Conservation (phyloP, 2,888 invertebrate species). For the Ptychoptera contaminata region DNA sequence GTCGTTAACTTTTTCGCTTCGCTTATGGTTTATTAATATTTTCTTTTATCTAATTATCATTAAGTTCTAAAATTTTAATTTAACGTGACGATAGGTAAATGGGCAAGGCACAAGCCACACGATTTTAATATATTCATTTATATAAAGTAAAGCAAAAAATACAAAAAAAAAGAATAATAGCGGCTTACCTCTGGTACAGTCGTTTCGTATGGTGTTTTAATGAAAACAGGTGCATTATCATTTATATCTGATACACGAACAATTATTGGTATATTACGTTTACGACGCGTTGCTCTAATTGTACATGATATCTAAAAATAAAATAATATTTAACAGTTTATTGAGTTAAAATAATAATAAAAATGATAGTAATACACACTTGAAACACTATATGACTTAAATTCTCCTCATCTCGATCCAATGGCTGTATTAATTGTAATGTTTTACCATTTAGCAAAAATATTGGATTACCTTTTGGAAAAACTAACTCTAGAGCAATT, state of each 20-base stretch:
- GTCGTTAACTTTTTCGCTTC: no score
- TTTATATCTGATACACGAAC: constrained; percentile 82
- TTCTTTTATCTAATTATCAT: no score
- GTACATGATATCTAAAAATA: constrained; percentile 63
- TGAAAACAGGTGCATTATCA: constrained; percentile 74
- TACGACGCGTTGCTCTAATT: constrained; percentile 60
- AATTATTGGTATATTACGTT: constrained; percentile 73
- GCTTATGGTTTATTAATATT: no score
- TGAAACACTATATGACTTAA: constrained; percentile 79
- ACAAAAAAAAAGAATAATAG: background rate
- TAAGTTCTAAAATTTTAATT: no score
- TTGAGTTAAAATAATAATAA: background rate
- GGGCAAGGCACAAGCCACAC: no score
- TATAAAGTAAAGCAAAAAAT: no score
- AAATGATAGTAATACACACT: constrained; percentile 38
- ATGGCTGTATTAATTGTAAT: constrained; percentile 58
- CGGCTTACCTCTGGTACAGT: constrained; percentile 66
- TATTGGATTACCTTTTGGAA: constrained; percentile 60
- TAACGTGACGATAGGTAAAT: no score
- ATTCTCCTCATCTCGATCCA: constrained; percentile 74
- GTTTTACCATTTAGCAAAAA: constrained; percentile 73
- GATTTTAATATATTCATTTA: no score
- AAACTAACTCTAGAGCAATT: constrained; percentile 61
- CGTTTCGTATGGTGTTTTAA: constrained; percentile 69
- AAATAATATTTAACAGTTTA: constrained; percentile 4